Base-by-base conservation (phyloP, 2,113 vertebrate species). In the Chloropsis cyanopogon region DNA sequence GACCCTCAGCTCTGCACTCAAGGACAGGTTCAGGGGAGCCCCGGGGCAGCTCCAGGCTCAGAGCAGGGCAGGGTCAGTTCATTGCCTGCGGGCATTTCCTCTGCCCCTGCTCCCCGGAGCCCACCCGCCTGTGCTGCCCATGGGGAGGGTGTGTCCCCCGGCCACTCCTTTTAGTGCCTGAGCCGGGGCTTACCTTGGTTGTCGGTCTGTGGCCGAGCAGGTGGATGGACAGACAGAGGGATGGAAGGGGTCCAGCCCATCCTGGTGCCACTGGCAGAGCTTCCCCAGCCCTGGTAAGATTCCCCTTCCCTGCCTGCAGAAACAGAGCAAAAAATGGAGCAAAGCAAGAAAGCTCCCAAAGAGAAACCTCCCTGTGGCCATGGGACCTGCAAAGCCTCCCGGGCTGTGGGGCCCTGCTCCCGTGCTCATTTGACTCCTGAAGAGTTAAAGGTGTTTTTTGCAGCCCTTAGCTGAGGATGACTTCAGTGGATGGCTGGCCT, bases 341-440 rank as follows among this genome's bases (percentile, higher is more conserved):
- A 59, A 82, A 75, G 56, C 22, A n/a, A 53, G 37, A 71, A 75
- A 75, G 10, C 6, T 75, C 47, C 54, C 33, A 2, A 11, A 84
- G n/a, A 53, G 37, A 63, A 80, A 52, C 26, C 44, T 33, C 13
- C 0, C 39, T 33, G 69, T 1, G 1, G 25, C 52, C 16, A 5
- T 0, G 20, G 68, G 29, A 46, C 29, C 53, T 56, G 64, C 68
- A 63, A 26, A 69, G 39, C 15, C 42, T 66, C n/a, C 4, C 3
- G 2, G 25, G 8, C 42, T 20, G 2, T 3, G 22, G 29, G 15
- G 31, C 65, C 4, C 1, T n/a, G 60, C 11, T 60, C 29, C 68
- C 0, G 0, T 4, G 29, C 26, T 75, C 1, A 0, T 31, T 13
- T 12, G 39, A 21, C 20, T 83, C 49, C 46, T 4, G 5, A 86